A percentile compares a stretch with the other conserved stretches of the same genome.
Evolutionary conservation across 2,113 vertebrate species (phyloP).

Genomic region (Benitochromis conjunctus): DNA sequence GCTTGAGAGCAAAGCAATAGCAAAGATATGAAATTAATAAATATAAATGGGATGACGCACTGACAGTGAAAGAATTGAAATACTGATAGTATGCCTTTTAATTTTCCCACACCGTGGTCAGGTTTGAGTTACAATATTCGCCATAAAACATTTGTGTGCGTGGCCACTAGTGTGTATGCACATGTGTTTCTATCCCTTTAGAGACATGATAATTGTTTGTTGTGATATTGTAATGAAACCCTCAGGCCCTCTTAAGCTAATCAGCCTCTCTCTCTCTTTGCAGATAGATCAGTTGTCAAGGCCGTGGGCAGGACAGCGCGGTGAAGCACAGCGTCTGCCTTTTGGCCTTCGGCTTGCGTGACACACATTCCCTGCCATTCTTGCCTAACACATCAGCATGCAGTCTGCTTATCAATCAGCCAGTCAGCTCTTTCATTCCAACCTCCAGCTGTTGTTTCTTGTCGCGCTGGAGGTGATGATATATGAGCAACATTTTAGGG

Average conservation of each 20-base stretch:
- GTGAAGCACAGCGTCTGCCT: constrained; percentile 6
- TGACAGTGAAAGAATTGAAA: not conserved
- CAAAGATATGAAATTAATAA: not conserved
- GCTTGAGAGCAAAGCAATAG: not conserved
- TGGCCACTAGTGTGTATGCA: not conserved
- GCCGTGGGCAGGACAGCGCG: constrained; percentile 19
- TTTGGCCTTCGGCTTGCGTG: constrained; percentile 29
- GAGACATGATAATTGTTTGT: constrained; percentile 72
- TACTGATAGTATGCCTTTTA: not conserved
- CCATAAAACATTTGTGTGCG: not conserved
- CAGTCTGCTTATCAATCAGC: constrained; percentile 15
- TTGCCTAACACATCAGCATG: constrained; percentile 21
- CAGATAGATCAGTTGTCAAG: constrained; percentile 54
- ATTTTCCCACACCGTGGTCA: not conserved
- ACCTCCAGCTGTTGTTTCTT: constrained; percentile 25
- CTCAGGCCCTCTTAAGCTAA: constrained; percentile 67
- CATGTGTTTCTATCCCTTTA: constrained; percentile 29
- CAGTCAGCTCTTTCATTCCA: not conserved
- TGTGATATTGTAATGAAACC: constrained; percentile 72
- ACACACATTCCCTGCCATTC: constrained; percentile 32
- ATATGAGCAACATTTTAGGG: constrained; percentile 13
- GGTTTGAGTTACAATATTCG: not conserved
- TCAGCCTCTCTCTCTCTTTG: constrained; percentile 44
- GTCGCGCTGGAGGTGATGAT: constrained; percentile 1
- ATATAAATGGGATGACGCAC: not conserved